These are phyloP conservation scores for Byasa hedistus DNA, from an alignment of 2,888 invertebrate genomes.

Conservation along the genomic window DNA sequence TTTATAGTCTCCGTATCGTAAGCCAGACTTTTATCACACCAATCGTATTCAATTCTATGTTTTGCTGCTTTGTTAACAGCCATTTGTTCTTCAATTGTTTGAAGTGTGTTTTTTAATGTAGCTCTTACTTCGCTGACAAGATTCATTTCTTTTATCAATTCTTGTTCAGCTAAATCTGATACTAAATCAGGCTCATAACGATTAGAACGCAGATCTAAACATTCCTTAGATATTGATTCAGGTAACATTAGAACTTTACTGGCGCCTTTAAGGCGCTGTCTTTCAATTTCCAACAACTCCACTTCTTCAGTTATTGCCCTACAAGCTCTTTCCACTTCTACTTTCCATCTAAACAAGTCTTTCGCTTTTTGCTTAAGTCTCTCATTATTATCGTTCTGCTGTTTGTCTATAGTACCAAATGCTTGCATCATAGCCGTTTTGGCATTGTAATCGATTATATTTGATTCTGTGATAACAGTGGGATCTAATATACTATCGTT, in stretches of 20 bases:
- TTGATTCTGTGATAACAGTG: slow-evolving; percentile 74
- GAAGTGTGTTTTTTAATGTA: slow-evolving; percentile 80
- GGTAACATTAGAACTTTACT: slow-evolving; percentile 84
- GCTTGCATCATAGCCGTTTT: slow-evolving; percentile 83
- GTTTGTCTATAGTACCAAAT: slow-evolving; percentile 83
- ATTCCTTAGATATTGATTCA: slow-evolving; percentile 88
- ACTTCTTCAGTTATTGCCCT: slow-evolving; percentile 85
- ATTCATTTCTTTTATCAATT: slow-evolving; percentile 86
- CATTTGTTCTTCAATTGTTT: slow-evolving; percentile 85
- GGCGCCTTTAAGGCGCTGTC: slow-evolving; percentile 84
- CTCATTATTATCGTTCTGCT: slow-evolving; percentile 84
- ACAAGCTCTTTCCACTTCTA: slow-evolving; percentile 85
- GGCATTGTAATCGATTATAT: slow-evolving; percentile 81
- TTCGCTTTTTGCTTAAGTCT: slow-evolving; percentile 83
- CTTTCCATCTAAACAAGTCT: slow-evolving; percentile 87
- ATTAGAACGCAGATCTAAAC: slow-evolving; percentile 84
- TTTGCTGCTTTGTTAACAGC: slow-evolving; percentile 89
- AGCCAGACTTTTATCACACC: slow-evolving; percentile 93
- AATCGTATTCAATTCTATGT: slow-evolving; percentile 91
- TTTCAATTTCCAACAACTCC: slow-evolving; percentile 82
- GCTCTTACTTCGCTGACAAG: slow-evolving; percentile 84
- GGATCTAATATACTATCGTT: slow-evolving; percentile 77
- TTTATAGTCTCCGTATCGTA: slow-evolving; percentile 87
- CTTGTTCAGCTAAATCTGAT: slow-evolving; percentile 87
- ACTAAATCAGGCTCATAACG: slow-evolving; percentile 87